A percentile compares a stretch with the other conserved stretches of the same genome.
Conservation (phyloP, 2,113 vertebrate genomes). For the Chaetodon trifascialis region DNA sequence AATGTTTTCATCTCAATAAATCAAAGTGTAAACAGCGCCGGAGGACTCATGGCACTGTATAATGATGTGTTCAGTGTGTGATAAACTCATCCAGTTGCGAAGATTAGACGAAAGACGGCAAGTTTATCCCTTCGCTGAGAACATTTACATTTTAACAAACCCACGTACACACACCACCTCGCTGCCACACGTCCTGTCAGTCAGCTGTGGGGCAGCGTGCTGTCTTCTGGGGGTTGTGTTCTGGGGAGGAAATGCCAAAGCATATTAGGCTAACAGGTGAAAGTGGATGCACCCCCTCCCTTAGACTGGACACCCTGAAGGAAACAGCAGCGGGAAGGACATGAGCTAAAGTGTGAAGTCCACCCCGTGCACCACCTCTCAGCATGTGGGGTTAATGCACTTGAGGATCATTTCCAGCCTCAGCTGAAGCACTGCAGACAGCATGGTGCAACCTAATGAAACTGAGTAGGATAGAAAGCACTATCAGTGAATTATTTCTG, state of each 20-base stretch:
- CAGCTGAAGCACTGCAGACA: background rate
- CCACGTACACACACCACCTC: background rate
- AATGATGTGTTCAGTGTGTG: constrained; percentile 41
- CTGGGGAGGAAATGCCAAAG: background rate
- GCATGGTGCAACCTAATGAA: background rate
- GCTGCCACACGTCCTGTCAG: background rate
- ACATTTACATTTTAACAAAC: background rate
- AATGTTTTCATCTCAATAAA: constrained; percentile 57
- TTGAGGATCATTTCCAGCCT: background rate
- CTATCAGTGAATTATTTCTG: too few relatives aligned
- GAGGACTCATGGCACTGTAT: constrained; percentile 27
- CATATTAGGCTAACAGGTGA: background rate
- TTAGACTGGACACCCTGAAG: background rate
- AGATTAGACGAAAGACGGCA: constrained; percentile 31
- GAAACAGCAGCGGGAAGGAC: background rate
- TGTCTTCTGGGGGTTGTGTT: background rate
- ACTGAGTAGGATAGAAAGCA: background rate
- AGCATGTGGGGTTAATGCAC: background rate
- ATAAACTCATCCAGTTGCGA: constrained; percentile 45
- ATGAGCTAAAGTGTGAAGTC: background rate
- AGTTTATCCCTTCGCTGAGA: constrained; percentile 34
- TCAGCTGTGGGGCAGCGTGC: background rate
- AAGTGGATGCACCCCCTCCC: background rate
- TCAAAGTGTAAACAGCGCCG: constrained; percentile 52
- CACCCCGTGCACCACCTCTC: background rate